These are phyloP conservation scores for Atta texana DNA, from an alignment of 1,140 invertebrate species.

Conservation along the genomic window DNA sequence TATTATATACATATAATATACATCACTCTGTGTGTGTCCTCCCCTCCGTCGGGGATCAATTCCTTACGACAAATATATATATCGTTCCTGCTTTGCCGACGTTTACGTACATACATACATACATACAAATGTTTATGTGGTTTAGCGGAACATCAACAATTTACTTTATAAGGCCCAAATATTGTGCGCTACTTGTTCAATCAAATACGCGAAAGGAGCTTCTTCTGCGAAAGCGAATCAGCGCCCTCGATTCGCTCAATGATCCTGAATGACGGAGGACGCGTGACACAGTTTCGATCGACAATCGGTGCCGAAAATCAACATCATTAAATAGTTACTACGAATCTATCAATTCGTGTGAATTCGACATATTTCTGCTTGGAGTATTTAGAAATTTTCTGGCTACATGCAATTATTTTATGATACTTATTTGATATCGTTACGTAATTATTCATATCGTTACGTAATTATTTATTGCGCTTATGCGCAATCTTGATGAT, in stretches of 20 bases:
- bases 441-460: background rate
- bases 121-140: slow-evolving; percentile 50
- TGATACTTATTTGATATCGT: background rate
- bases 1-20: slow-evolving; percentile 57
- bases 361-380: background rate
- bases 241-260: slow-evolving; percentile 60
- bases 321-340: background rate
- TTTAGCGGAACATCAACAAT: slow-evolving; percentile 71
- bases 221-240: slow-evolving; percentile 53
- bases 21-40: slow-evolving; percentile 43
- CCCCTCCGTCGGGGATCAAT: slow-evolving; percentile 64
- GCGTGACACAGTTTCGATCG: slow-evolving; percentile 17
- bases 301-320: slow-evolving; percentile 26
- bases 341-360: slow-evolving; percentile 3
- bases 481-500: background rate
- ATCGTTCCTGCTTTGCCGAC: slow-evolving; percentile 45
- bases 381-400: background rate
- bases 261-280: slow-evolving; percentile 31
- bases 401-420: background rate
- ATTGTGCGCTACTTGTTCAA: slow-evolving; percentile 78
- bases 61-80: slow-evolving; percentile 71
- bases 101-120: slow-evolving; percentile 48
- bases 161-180: slow-evolving; percentile 77
- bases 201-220: slow-evolving; percentile 69
- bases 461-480: background rate